Base-by-base conservation (phyloP, 2,113 vertebrate species). In the Malurus alboscapulatus region DNA sequence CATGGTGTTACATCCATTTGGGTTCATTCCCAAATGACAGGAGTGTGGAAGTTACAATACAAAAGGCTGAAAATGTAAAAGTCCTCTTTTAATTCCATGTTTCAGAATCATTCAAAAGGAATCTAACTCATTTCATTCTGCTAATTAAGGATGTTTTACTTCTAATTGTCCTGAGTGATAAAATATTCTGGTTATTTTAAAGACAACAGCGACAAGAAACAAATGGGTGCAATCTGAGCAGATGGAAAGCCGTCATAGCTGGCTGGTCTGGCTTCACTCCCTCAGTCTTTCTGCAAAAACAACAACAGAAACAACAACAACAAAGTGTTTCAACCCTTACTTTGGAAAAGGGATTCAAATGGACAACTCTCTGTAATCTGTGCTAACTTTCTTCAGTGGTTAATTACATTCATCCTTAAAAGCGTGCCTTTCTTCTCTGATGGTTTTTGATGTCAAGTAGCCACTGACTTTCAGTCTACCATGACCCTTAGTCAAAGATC, bases 381-480 rank as follows among this genome's bases (percentile, higher is more conserved):
- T 27, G 18, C 10, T 44, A 78, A 85, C 21, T 82, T 90, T n/a
- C 57, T 53, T 7, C 47, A 45, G 36, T 27, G 6, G 9, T 65
- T 79, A 65, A 68, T 53, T 75, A 57, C 1, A 1, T 29, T 50
- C 2, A 66, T 42, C 55, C 9, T 65, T 73, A 73, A 65, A 89
- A 83, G 11, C 0, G 0, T 40, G 7, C 5, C 17, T 58, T 87
- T 61, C 17, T 76, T 57, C 34, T 14, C 27, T 19, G 4, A 7
- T 61, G 2, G 1, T n/a, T 66, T 79, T 53, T 50, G n/a, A 27
- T 90, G 55, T 18, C 6, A 67, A 51, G 59, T 13, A 88, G 29
- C 17, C 32, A 30, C 63, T 77, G 59, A 53, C 68, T 61, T 85
- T 45, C 27, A 59, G 8, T 19, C 54, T 79, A 17, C 48, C 9